Base-by-base conservation (phyloP, 1,140 invertebrate species). In the Drosophila takahashii region DNA sequence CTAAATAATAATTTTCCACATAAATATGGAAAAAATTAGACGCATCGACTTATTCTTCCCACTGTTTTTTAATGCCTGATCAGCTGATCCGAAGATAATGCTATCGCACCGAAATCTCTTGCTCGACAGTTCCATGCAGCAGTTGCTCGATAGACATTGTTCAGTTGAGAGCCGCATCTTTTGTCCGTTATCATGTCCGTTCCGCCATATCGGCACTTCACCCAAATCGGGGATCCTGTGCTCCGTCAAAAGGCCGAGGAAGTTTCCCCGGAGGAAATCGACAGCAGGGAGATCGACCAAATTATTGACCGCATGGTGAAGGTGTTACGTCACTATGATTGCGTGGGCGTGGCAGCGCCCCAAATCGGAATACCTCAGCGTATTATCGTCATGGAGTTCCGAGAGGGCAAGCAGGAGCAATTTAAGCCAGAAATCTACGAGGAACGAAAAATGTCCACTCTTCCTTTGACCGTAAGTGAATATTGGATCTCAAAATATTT, bases 321-420 rank as follows among this genome's bases (percentile, higher is more conserved):
- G 53, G 94, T 95, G 9, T 92, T 96, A 65, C 92, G 93, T 47
- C 93, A 93, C 62, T 95, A 95, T 70, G 90, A 94, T 4, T 94
- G 94, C 60, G 93, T 94, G 18, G 96, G 96, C 26, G 91, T 96
- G 71, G 93, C 96, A 37, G 96, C 96, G 0, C 95, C 95, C 13
- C 96, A 97, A 93, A 93, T 97, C 39, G 96, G 96, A 4, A 74
- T 96, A 7, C 93, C 95, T 32, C 89, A 94, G 42, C 94, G 95
- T 83, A 93, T 96, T 69, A 94, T 96, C 81, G 92, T 93, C 0
- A 93, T 96, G 84, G 93, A 94, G 86, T 93, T 94, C 41, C 93
- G 93, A 1, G 84, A 93, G 26, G 92, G 93, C 15, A 93, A 94
- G 57, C 66, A 93, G 9, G 89, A 94, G 27, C 57, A 76, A 36